These are phyloP conservation scores for Thaumetopoea pityocampa DNA, from an alignment of 1,140 invertebrate genomes.

Conservation along the genomic window DNA sequence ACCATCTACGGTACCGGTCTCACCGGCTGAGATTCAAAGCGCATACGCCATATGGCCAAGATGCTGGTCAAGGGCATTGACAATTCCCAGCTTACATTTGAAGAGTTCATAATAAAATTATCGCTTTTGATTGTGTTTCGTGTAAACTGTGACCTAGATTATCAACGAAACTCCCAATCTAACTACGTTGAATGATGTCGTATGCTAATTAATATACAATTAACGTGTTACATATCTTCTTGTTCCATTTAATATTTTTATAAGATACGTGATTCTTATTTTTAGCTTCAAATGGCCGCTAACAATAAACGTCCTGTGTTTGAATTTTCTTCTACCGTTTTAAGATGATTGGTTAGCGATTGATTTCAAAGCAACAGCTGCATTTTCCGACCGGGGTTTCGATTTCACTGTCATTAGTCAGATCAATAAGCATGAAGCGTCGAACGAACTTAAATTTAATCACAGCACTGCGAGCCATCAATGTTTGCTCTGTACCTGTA, in stretches of 20 bases:
- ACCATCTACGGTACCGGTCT: conserved; percentile 38
- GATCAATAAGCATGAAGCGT: conserved; percentile 29
- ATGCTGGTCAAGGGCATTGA: conserved; percentile 41
- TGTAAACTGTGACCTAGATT: conserved; percentile 24
- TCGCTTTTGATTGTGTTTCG: conserved; percentile 17
- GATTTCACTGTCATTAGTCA: conserved; percentile 43
- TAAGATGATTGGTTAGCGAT: conserved; percentile 45
- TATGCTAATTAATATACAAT: conserved; percentile 4
- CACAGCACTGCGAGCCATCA: conserved; percentile 8
- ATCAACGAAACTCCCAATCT: conserved; percentile 20
- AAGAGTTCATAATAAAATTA: conserved; percentile 36
- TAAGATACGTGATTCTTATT: too few relatives aligned
- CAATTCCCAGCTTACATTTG: conserved; percentile 26
- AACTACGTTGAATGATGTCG: conserved; percentile 8
- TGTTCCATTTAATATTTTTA: not conserved
- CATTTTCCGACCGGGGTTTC: conserved; percentile 29
- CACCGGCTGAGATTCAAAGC: conserved; percentile 31
- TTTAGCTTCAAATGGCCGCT: too few relatives aligned
- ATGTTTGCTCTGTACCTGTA: conserved; percentile 12
- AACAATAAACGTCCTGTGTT: too few relatives aligned
- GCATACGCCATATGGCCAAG: conserved; percentile 29
- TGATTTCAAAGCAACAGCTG: conserved; percentile 31
- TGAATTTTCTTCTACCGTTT: conserved; percentile 21
- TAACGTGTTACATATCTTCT: conserved; percentile 8
- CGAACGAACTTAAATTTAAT: conserved; percentile 28